A percentile compares a stretch with the other conserved stretches of the same genome.
These are phyloP conservation scores for Rynchops niger DNA, from an alignment of 2,113 vertebrate species.

Conservation along the genomic window DNA sequence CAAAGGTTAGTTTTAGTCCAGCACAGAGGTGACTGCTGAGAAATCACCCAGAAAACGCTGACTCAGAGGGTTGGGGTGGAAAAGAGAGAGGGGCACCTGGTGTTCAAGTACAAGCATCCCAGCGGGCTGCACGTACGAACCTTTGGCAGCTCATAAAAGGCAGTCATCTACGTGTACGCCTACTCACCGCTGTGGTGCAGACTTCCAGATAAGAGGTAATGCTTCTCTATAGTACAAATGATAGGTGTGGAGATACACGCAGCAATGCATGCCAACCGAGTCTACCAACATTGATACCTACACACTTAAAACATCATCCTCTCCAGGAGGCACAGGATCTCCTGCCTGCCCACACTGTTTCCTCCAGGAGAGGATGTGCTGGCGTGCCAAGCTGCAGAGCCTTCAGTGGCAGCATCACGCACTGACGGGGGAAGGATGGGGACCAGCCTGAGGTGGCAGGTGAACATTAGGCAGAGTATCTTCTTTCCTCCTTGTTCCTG, in stretches of 20 bases:
- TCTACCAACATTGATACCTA: conserved; percentile 32
- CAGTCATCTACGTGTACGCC: background rate
- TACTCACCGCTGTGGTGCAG: background rate
- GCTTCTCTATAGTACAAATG: conserved; percentile 18
- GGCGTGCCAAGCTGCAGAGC: background rate
- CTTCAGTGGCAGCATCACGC: background rate
- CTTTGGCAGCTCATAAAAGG: conserved; percentile 37
- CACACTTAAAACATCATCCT: conserved; percentile 2
- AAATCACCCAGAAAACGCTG: background rate
- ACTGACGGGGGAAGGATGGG: no score
- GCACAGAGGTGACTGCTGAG: background rate
- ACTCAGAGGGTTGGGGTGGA: background rate
- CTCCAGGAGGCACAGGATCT: background rate
- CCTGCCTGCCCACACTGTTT: background rate
- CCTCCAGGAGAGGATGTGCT: background rate
- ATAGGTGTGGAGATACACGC: conserved; percentile 42
- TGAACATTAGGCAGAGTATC: background rate
- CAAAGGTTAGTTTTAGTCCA: background rate
- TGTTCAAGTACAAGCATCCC: background rate
- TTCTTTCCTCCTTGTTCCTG: background rate
- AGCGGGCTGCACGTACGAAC: background rate
- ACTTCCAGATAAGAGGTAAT: background rate
- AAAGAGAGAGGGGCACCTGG: background rate
- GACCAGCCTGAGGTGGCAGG: background rate
- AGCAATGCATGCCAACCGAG: background rate